These are phyloP conservation scores for Hypena proboscidalis DNA, from an alignment of 2,888 invertebrate species.

Conservation along the genomic window DNA sequence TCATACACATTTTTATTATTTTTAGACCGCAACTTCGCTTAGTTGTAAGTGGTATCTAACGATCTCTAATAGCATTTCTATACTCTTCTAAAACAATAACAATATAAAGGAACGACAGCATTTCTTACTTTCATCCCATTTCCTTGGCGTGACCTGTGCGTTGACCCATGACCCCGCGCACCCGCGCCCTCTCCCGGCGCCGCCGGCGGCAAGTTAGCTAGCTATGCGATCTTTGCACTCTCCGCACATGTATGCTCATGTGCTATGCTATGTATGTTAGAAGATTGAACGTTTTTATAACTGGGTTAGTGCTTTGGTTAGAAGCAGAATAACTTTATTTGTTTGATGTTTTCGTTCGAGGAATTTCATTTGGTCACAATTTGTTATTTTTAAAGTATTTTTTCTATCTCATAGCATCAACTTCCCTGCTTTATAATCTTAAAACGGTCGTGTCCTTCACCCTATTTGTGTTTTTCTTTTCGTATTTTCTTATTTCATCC, in stretches of 20 bases:
- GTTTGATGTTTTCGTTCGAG: neutral
- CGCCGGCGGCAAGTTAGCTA: constrained; percentile 40
- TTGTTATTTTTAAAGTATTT: no score
- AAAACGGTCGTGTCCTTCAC: no score
- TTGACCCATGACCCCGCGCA: constrained; percentile 57
- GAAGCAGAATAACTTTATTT: neutral
- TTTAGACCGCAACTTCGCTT: neutral
- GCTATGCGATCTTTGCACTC: constrained; percentile 62
- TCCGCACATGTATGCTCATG: neutral
- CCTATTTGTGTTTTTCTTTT: no score
- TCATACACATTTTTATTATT: no score
- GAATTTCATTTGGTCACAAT: no score
- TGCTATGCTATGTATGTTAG: neutral
- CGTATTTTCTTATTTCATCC: no score
- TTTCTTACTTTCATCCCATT: constrained; percentile 35
- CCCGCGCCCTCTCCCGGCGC: constrained; percentile 35
- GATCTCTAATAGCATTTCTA: neutral
- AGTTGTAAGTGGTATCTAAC: neutral
- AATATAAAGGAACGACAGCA: constrained; percentile 18
- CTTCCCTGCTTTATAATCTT: no score
- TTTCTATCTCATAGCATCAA: no score
- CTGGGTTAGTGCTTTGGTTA: constrained; percentile 3
- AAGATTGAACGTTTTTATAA: neutral
- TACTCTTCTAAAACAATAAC: constrained; percentile 5
- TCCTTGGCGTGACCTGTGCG: constrained; percentile 59